phyloP scores from a whole-genome alignment of 2,888 invertebrate genomes.

The Himalopsyche tibetana region DNA sequence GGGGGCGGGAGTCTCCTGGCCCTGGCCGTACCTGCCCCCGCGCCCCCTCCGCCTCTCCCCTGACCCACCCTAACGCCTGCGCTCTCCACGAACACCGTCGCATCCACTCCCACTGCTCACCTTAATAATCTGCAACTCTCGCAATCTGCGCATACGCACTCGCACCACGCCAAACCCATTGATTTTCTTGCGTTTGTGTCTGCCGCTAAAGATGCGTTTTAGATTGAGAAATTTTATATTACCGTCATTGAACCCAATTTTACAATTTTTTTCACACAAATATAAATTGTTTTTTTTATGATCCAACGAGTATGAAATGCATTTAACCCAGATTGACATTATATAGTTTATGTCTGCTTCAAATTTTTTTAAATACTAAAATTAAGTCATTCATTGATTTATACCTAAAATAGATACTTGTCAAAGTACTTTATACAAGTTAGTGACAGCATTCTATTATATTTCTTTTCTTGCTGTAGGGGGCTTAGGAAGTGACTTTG shows the following conservation, averaged over 20 bases:
- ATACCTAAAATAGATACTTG: too few species aligned
- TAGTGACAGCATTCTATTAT: too few species aligned
- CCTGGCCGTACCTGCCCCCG: constrained; percentile 70
- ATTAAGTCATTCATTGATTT: too few species aligned
- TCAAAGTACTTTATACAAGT: too few species aligned
- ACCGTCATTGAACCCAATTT: not conserved
- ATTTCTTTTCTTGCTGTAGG: too few species aligned
- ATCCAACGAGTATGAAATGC: too few species aligned
- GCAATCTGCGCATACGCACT: constrained; percentile 70
- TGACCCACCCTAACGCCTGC: constrained; percentile 70
- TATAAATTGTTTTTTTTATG: too few species aligned
- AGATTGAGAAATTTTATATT: not conserved
- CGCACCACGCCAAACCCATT: constrained; percentile 67
- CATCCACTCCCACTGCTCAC: constrained; percentile 69
- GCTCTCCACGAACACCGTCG: constrained; percentile 69
- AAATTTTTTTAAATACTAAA: too few species aligned
- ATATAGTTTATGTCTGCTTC: too few species aligned
- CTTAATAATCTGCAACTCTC: constrained; percentile 70
- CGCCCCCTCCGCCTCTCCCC: constrained; percentile 70
- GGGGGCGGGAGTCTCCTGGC: constrained; percentile 68
- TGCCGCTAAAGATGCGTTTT: constrained; percentile 73
- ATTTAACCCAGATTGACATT: too few species aligned
- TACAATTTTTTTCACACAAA: not conserved
- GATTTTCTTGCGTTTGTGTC: constrained; percentile 74
- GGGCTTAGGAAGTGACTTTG: too few species aligned